phyloP scores from a whole-genome alignment of 2,888 invertebrate species.

The Agrotis ipsilon region DNA sequence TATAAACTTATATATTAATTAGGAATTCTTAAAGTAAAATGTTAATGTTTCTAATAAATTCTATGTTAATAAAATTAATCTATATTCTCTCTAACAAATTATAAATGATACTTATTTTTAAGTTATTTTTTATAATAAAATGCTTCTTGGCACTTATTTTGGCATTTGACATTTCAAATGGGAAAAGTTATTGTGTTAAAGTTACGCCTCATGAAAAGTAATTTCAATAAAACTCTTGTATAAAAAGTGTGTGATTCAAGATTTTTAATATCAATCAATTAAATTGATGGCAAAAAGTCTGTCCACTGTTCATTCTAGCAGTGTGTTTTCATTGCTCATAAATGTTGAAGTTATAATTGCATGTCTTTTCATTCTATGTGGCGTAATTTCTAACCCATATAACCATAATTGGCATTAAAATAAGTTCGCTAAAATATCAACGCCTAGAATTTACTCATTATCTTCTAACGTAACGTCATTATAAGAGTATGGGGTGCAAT shows the following conservation, averaged over 20 bases:
- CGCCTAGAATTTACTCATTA: conserved; percentile 21
- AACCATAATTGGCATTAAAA: background rate
- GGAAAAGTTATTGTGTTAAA: background rate
- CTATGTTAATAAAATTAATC: conserved; percentile 63
- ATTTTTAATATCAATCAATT: background rate
- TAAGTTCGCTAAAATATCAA: conserved; percentile 18
- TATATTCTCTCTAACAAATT: conserved; percentile 62
- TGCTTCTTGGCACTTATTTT: conserved; percentile 64
- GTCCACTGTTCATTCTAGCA: background rate
- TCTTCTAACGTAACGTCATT: conserved; percentile 16
- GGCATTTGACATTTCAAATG: conserved; percentile 36
- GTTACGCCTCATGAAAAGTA: background rate
- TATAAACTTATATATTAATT: conserved; percentile 64
- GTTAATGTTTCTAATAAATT: conserved; percentile 60
- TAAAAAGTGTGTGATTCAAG: too few species aligned
- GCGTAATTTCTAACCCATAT: background rate
- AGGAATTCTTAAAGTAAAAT: conserved; percentile 64
- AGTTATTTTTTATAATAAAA: conserved; percentile 40
- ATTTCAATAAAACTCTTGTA: too few species aligned
- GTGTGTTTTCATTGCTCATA: background rate
- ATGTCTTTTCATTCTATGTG: background rate
- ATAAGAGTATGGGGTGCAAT: conserved; percentile 18
- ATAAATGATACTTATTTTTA: conserved; percentile 50
- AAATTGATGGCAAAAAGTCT: background rate
- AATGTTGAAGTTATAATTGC: background rate